These are phyloP conservation scores for Labeo rohita DNA, from an alignment of 2,113 vertebrate species.

Conservation along the genomic window DNA sequence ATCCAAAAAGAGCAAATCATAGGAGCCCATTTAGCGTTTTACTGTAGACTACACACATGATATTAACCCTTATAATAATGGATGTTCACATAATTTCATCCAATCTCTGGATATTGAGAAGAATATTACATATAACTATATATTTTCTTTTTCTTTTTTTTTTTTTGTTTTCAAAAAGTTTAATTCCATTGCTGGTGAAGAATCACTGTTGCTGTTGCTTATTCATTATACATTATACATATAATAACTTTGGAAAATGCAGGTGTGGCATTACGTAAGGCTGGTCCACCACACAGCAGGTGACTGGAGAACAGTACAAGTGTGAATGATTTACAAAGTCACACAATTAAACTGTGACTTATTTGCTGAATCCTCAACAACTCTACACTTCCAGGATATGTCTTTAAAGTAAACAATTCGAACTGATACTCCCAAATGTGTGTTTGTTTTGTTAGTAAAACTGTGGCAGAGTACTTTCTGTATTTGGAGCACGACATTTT, in stretches of 20 bases:
- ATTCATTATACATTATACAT: no score
- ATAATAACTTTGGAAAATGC: neutral
- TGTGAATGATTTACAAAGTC: conserved; percentile 46
- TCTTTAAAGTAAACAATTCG: neutral
- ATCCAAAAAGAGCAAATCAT: no score
- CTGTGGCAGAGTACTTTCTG: neutral
- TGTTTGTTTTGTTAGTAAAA: neutral
- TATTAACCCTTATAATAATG: no score
- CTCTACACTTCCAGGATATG: neutral
- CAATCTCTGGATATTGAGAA: no score
- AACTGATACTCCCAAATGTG: neutral
- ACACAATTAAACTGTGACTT: conserved; percentile 8
- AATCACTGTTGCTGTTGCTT: neutral
- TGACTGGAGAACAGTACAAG: neutral
- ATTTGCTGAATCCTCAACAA: neutral
- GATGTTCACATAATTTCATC: no score
- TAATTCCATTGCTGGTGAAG: neutral
- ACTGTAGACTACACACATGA: no score
- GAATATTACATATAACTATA: no score
- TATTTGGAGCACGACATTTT: neutral
- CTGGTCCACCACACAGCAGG: neutral
- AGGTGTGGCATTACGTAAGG: neutral
- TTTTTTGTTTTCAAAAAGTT: no score
- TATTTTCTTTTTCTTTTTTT: no score
- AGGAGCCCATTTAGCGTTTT: no score